Base-by-base conservation (phyloP, 2,797 vertebrate species). In the Okamejei kenojei region DNA sequence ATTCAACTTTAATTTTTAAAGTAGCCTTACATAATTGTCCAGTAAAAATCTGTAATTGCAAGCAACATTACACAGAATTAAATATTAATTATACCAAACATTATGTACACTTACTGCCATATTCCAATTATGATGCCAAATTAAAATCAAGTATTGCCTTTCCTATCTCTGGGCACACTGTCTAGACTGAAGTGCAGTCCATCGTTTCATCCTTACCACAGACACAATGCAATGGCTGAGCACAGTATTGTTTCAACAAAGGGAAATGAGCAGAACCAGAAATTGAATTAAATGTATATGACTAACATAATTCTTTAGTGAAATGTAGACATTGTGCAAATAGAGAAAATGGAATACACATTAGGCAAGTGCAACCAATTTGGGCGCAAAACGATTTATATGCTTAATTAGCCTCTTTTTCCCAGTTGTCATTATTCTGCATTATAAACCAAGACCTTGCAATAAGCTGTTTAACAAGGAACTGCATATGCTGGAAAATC, bases 11-110 rank as follows among this genome's bases (percentile, higher is more conserved):
- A 32, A 38, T 73, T 73, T 74, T 63, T 13, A 86, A 86, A 63
- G 11, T 1, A 32, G 9, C 45, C 80, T 23, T 23, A 17, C 82
- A 63, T 61, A 11, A 21, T 6, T 19, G 76, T 76, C 35, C 23
- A 92, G 23, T 76, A 35, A 92, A 92, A 92, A 35, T 45, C 71
- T n/a, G 38, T 58, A 92, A 92, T 26, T 92, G 21, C n/a, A 29
- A 71, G 10, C 38, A 58, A 76, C 76, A 17, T 91, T 91, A 91
- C 17, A 91, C 13, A 76, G 1, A 7, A 45, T 73, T 29, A 74
- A 76, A n/a, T 74, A 92, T 76, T 21, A 35, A 35, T 71, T 92
- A 68, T 38, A 54, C 26, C 29, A 32, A n/a, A 11, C 29, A 63
- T 13, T 78, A 35, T 65, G 32, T n/a, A 35, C 2, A 19, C 78